Evolutionary conservation across 37 sponge, comb jelly and placozoan genomes (phyloP).

Genomic region (Spongia lamella): DNA sequence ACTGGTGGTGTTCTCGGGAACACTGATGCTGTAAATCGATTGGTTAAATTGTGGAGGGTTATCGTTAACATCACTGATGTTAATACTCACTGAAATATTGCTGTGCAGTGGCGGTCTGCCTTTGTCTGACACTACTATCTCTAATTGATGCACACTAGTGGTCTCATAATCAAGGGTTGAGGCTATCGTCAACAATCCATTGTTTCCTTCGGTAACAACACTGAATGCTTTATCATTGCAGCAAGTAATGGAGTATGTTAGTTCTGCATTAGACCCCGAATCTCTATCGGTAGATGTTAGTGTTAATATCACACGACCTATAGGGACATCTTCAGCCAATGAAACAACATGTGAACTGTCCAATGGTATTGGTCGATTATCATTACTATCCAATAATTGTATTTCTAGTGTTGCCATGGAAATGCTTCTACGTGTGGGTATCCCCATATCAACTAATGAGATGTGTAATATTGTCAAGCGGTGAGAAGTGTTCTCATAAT

Average conservation of each 20-base stretch:
- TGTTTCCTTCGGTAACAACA: not conserved
- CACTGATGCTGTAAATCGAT: not conserved
- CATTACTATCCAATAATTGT: slow-evolving; percentile 48
- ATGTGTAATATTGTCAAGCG: slow-evolving; percentile 20
- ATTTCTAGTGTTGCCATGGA: slow-evolving; percentile 30
- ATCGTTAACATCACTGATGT: slow-evolving; percentile 53
- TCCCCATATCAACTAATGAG: slow-evolving; percentile 35
- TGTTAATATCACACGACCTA: slow-evolving; percentile 11
- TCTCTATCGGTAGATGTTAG: slow-evolving; percentile 30
- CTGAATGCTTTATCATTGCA: slow-evolving; percentile 20
- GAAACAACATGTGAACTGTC: not conserved
- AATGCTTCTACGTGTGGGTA: slow-evolving; percentile 10
- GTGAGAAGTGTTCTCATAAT: slow-evolving; percentile 40
- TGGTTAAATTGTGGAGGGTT: slow-evolving; percentile 41
- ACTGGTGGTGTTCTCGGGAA: slow-evolving; percentile 28
- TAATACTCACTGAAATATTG: slow-evolving; percentile 18
- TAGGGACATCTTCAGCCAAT: slow-evolving; percentile 21
- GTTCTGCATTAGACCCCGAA: slow-evolving; percentile 28
- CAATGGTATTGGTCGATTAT: slow-evolving; percentile 29
- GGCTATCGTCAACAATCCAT: not conserved
- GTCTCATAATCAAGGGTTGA: slow-evolving; percentile 40
- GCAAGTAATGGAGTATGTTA: slow-evolving; percentile 24
- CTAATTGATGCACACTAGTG: slow-evolving; percentile 11
- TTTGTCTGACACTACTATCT: slow-evolving; percentile 30
- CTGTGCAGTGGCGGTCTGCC: slow-evolving; percentile 38